These are phyloP conservation scores for Watsonalla binaria DNA, from an alignment of 2,888 invertebrate genomes.

Conservation along the genomic window DNA sequence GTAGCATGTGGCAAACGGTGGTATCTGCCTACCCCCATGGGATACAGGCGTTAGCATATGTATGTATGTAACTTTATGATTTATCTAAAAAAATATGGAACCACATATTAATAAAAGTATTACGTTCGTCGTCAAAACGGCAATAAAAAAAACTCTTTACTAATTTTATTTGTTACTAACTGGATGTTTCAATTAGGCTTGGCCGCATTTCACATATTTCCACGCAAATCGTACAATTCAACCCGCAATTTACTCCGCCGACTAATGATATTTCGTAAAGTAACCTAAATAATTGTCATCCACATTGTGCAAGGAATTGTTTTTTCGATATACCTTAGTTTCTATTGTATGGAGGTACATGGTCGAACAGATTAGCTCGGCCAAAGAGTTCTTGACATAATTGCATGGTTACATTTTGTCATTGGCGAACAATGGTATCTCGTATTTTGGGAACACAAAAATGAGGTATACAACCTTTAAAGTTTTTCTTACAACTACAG, in stretches of 20 bases:
- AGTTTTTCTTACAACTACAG: too few species aligned
- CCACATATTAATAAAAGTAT: too few species aligned
- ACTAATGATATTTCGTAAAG: slow-evolving; percentile 13
- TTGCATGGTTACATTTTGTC: slow-evolving; percentile 33
- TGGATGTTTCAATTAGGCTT: background rate
- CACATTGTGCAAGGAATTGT: slow-evolving; percentile 15
- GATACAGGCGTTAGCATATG: too few species aligned
- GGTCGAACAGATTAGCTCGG: slow-evolving; percentile 26
- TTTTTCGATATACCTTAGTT: slow-evolving; percentile 6
- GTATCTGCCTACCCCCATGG: too few species aligned
- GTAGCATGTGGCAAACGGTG: too few species aligned
- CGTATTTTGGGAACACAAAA: slow-evolving; percentile 11
- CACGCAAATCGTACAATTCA: background rate
- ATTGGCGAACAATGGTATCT: slow-evolving; percentile 23
- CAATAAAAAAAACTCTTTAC: background rate
- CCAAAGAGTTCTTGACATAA: slow-evolving; percentile 44
- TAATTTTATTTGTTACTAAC: slow-evolving; percentile 5
- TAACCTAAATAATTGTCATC: slow-evolving; percentile 22
- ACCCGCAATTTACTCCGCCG: slow-evolving; percentile 4
- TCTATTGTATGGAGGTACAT: slow-evolving; percentile 19
- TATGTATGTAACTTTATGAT: too few species aligned
- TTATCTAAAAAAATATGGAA: too few species aligned
- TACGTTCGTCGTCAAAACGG: too few species aligned
- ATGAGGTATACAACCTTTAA: background rate
- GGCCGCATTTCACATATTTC: background rate